Evolutionary conservation across 1,140 invertebrate genomes (phyloP).

Genomic region (Zaprionus inermis): DNA sequence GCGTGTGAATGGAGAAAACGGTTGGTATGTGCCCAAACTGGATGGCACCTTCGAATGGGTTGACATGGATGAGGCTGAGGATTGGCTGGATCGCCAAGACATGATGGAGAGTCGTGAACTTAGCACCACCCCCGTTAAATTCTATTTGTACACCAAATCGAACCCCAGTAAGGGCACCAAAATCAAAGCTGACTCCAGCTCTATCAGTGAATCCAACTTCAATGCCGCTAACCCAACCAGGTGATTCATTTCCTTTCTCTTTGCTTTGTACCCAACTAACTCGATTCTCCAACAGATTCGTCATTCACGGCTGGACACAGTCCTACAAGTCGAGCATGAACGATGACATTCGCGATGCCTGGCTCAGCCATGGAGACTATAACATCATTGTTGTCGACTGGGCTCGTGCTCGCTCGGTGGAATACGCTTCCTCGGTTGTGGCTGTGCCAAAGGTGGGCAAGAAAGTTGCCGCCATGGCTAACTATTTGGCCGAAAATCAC

Average conservation of each 20-base stretch:
- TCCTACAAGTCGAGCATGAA: slow-evolving; percentile 64
- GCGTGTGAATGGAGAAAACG: slow-evolving; percentile 74
- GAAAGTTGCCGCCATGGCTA: slow-evolving; percentile 76
- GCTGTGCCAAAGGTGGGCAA: slow-evolving; percentile 74
- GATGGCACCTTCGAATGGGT: slow-evolving; percentile 73
- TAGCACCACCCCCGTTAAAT: slow-evolving; percentile 59
- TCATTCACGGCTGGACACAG: slow-evolving; percentile 80
- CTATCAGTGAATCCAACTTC: slow-evolving; percentile 65
- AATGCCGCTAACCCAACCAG: slow-evolving; percentile 66
- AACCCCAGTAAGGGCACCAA: slow-evolving; percentile 62
- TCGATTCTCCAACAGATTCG: slow-evolving; percentile 32
- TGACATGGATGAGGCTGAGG: slow-evolving; percentile 67
- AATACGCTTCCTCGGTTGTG: slow-evolving; percentile 84
- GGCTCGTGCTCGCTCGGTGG: slow-evolving; percentile 84
- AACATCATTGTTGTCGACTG: slow-evolving; percentile 88
- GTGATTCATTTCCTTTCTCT: neutral
- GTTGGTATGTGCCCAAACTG: slow-evolving; percentile 73
- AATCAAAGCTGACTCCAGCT: slow-evolving; percentile 60
- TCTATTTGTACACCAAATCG: slow-evolving; percentile 67
- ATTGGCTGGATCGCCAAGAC: slow-evolving; percentile 48
- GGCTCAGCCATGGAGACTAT: slow-evolving; percentile 85
- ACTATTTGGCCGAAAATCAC: slow-evolving; percentile 70
- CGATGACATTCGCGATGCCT: slow-evolving; percentile 83
- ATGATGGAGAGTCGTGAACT: slow-evolving; percentile 51
- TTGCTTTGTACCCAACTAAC: neutral